Conservation (phyloP, 2,888 invertebrate genomes). For the Eilema depressum region DNA sequence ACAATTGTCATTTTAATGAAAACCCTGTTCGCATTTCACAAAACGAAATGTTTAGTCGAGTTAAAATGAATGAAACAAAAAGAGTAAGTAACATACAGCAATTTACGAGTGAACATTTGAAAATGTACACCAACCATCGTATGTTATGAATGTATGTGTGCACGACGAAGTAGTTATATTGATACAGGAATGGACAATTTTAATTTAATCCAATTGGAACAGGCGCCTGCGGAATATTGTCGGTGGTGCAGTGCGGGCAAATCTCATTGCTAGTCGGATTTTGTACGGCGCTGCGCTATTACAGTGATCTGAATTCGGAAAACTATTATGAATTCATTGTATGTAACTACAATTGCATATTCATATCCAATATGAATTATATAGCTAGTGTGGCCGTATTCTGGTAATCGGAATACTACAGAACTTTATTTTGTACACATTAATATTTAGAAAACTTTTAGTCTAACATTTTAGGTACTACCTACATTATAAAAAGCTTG, state of each 20-base stretch:
- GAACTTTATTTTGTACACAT: neutral
- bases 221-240: constrained; percentile 41
- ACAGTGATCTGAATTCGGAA: constrained; percentile 6
- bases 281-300: constrained; percentile 38
- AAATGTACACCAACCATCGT: neutral
- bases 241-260: constrained; percentile 47
- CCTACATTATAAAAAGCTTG: no score
- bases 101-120: neutral
- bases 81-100: neutral
- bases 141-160: neutral
- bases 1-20: neutral
- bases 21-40: neutral
- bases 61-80: neutral
- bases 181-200: constrained; percentile 22
- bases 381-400: neutral
- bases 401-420: neutral
- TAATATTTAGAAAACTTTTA: neutral
- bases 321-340: constrained; percentile 17
- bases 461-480: no score
- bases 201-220: constrained; percentile 12
- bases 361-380: neutral
- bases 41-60: neutral
- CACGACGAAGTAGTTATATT: neutral
- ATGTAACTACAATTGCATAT: neutral
- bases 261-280: constrained; percentile 44